Evolutionary conservation across 1,140 invertebrate genomes (phyloP), one percentile per base, ranked within the genome.

Genomic region (Parasteatoda tepidariorum): DNA sequence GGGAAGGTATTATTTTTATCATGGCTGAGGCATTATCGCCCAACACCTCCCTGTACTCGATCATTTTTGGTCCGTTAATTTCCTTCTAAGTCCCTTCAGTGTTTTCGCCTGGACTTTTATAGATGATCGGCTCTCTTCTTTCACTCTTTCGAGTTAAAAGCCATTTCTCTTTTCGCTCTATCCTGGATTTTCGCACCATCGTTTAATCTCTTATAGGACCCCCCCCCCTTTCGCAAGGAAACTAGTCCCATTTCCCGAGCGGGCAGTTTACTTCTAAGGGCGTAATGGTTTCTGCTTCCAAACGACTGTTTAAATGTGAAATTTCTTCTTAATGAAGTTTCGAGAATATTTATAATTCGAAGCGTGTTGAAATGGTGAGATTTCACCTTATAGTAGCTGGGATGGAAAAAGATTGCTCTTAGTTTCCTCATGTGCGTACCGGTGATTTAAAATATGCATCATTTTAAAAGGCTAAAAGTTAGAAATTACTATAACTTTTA

Each of bases 41-140:
- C 54, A 61, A 62, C 71, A 74, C 71, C 71, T 74, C 18, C 71
- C 61, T 74, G 71, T 61, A 22, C 71, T 74, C 55, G 30, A 74
- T 74, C 71, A 74, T 74, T 74, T 74, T 61, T 74, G 71, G 30
- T 74, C 71, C 71, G 71, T 74, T 74, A 74, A 74, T 61, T 74
- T 61, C n/a, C 71, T 74, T 74, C 57, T 38, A 26, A 34, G 30
- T 55, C 71, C 54, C 34, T 26, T 34, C 57, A n/a, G 71, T 74
- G 71, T 74, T 74, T 71, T 74, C 71, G 13, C 30, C n/a, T 38
- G 30, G 48, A 71, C 68, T 71, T 71, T 71, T 71, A 71, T 71
- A 71, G 68, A 71, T 71, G 68, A 71, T 71, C 68, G 68, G 68
- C 22, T 71, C 9, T 9, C 38, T 48, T 18, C 26, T 31, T 71